A percentile compares a stretch with the other conserved stretches of the same genome.
These are phyloP conservation scores for Heptranchias perlo DNA, from an alignment of 2,113 vertebrate genomes.

Conservation along the genomic window DNA sequence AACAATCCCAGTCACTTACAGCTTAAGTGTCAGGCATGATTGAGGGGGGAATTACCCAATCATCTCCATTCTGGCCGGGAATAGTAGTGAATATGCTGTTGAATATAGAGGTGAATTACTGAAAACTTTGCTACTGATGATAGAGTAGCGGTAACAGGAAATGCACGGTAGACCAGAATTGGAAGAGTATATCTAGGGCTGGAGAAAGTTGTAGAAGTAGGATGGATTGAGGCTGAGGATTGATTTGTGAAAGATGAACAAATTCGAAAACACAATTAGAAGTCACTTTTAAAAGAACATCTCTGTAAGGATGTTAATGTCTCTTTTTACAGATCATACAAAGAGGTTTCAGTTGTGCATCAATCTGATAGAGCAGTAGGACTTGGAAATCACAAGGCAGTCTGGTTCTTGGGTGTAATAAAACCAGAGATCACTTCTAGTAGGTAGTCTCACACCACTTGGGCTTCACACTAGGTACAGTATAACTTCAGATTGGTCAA, in stretches of 20 bases:
- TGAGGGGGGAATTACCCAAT: too few relatives aligned
- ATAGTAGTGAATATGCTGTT: too few relatives aligned
- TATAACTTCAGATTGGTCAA: neutral
- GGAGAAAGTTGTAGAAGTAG: neutral
- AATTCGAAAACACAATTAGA: neutral
- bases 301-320: too few relatives aligned
- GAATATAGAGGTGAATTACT: neutral
- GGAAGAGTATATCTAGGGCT: neutral
- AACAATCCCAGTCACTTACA: too few relatives aligned
- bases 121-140: neutral
- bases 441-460: neutral
- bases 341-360: too few relatives aligned
- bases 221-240: neutral
- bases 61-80: too few relatives aligned
- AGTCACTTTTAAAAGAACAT: neutral
- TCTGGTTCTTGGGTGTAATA: too few relatives aligned
- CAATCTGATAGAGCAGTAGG: too few relatives aligned
- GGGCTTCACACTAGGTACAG: neutral
- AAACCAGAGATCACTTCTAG: neutral
- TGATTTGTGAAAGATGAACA: neutral
- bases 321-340: too few relatives aligned
- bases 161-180: neutral
- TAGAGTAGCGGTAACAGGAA: neutral
- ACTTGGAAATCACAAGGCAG: too few relatives aligned
- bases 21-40: too few relatives aligned